Evolutionary conservation across 2,113 vertebrate genomes (phyloP).

Genomic region (Aplodontia rufa): DNA sequence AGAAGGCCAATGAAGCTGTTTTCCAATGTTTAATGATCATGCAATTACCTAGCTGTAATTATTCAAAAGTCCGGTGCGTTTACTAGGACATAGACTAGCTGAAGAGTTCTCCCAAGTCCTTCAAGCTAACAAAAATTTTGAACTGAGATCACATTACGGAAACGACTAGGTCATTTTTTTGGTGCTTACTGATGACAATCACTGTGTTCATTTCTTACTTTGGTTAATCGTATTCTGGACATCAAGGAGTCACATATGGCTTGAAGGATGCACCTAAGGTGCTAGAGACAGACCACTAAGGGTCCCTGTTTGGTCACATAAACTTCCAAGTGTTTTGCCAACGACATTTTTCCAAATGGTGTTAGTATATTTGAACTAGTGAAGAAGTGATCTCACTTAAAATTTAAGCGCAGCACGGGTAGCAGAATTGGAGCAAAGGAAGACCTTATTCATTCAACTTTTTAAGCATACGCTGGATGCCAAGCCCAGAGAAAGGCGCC

Average conservation of each 20-base stretch:
- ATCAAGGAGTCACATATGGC: not conserved
- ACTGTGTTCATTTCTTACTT: slow-evolving; percentile 14
- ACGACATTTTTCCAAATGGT: not conserved
- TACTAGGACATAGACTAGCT: not conserved
- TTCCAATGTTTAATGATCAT: not conserved
- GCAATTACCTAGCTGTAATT: not conserved
- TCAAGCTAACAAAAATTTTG: not conserved
- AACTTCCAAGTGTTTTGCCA: not conserved
- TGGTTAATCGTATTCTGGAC: not conserved
- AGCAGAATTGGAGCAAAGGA: not conserved
- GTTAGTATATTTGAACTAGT: not conserved
- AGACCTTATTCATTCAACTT: not conserved
- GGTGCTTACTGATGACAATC: not conserved
- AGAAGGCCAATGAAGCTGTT: not conserved
- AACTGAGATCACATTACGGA: not conserved
- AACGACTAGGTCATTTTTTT: slow-evolving; percentile 8
- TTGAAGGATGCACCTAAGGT: not conserved
- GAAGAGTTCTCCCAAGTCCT: not conserved
- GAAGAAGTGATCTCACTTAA: not conserved
- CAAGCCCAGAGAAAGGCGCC: not conserved
- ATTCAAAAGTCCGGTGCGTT: not conserved
- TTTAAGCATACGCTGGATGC: not conserved
- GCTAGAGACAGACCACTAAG: not conserved
- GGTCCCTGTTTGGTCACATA: not conserved
- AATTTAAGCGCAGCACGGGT: not conserved